These are phyloP conservation scores for Drosophila atripex DNA, from an alignment of 2,888 invertebrate species.

Conservation along the genomic window DNA sequence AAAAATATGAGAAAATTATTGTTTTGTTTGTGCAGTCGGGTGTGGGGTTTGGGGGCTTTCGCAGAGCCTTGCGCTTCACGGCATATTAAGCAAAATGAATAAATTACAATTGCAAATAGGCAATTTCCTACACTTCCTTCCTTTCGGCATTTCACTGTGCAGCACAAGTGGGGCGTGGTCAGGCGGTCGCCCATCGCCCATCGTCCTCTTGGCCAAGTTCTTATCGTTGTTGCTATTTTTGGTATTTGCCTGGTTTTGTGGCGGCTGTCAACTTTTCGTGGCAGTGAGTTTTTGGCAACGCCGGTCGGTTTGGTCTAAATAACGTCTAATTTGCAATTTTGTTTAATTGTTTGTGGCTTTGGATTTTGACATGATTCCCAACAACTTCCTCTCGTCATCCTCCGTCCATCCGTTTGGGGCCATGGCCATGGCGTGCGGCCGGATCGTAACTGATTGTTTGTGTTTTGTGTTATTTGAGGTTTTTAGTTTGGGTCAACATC, in stretches of 20 bases:
- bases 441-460: constrained; percentile 51
- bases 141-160: constrained; percentile 54
- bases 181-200: not conserved
- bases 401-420: constrained; percentile 23
- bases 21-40: constrained; percentile 61
- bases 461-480: constrained; percentile 72
- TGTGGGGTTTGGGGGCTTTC: constrained; percentile 18
- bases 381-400: constrained; percentile 18
- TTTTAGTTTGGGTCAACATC: constrained; percentile 69
- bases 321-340: constrained; percentile 79
- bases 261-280: constrained; percentile 42
- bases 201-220: constrained; percentile 11
- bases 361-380: constrained; percentile 74
- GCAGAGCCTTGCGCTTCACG: constrained; percentile 67
- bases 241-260: constrained; percentile 13
- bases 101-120: constrained; percentile 80
- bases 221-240: constrained; percentile 16
- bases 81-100: constrained; percentile 78
- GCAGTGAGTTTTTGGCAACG: constrained; percentile 25
- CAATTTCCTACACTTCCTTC: constrained; percentile 79
- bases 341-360: constrained; percentile 78
- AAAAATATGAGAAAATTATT: constrained; percentile 57
- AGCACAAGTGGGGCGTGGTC: constrained; percentile 65
- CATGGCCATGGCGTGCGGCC: constrained; percentile 49
- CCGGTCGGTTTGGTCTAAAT: constrained; percentile 60